Base-by-base conservation (phyloP, 2,797 vertebrate genomes). In the Amphiprion clarkii region DNA sequence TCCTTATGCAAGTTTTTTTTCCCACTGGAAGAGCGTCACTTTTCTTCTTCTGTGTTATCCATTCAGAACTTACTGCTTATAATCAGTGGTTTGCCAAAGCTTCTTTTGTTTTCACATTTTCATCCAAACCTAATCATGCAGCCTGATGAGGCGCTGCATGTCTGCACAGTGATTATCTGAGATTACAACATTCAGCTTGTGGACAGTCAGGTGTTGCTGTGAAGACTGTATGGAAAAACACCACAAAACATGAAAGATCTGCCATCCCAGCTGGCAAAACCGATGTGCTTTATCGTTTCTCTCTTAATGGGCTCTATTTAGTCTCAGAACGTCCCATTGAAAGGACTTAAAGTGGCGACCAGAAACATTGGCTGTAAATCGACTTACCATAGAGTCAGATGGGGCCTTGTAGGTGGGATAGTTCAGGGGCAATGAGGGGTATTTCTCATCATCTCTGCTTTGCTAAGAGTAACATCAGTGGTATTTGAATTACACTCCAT, bases 1-100 rank as follows among this genome's bases (percentile, higher is more conserved):
- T 68, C 71, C 25, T 40, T 65, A 44, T 76, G 75, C 79, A 81
- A 75, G 85, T 66, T 36, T 10, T 10, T 36, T 36, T 36, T 12
- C 3, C 36, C 36, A 8, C 10, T 52, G 7, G 46, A 49, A 29
- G 19, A 27, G 27, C 48, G 31, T 19, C 31, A 56, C 17, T 44
- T 65, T 33, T 59, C 12, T 39, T 75, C 25, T 49, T 17, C 29
- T 52, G 39, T 55, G 21, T 14, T 52, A 10, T 6, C 3, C 40
- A 44, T 60, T 39, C 21, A 25, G 27, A 19, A 46, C 57, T 23
- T 3, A 49, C 39, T 23, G 42, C 42, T 40, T 2, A 48, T 17
- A 29, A 44, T 36, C 14, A 7, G 14, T 27, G 23, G 7, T 40
- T 71, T 9, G 3, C 17, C 52, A 44, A 46, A 67, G 63, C 39